Percentiles rank a stretch among this genome's conserved stretches.
Evolutionary conservation across 2,113 vertebrate genomes (phyloP).

Genomic region (Bubo scandiacus): DNA sequence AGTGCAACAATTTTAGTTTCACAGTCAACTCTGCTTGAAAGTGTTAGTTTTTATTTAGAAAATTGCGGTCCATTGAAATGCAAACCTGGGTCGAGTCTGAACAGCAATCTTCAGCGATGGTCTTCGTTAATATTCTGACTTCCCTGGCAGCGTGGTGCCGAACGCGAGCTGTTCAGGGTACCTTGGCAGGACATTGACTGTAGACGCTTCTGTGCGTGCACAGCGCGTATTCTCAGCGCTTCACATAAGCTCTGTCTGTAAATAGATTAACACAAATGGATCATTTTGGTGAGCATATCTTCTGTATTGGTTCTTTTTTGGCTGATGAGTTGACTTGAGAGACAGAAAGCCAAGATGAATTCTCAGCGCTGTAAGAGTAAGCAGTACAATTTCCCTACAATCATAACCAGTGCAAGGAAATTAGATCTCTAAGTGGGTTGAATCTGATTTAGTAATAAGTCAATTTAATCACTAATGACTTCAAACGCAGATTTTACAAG

Average conservation of each 20-base stretch:
- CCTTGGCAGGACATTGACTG: neutral
- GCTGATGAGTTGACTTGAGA: neutral
- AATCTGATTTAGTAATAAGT: slow-evolving; percentile 66
- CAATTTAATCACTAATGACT: slow-evolving; percentile 71
- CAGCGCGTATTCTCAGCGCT: neutral
- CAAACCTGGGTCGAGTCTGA: slow-evolving; percentile 17
- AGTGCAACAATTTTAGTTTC: slow-evolving; percentile 41
- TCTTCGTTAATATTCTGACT: neutral
- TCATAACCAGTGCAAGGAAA: slow-evolving; percentile 31
- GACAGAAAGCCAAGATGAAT: slow-evolving; percentile 20
- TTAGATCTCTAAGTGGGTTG: slow-evolving; percentile 42
- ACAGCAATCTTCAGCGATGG: neutral
- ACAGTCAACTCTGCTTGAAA: slow-evolving; percentile 18
- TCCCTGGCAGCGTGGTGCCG: neutral
- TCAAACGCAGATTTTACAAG: slow-evolving; percentile 64
- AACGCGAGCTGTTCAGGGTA: neutral
- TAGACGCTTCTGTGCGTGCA: accelerated
- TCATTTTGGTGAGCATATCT: neutral
- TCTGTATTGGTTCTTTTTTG: neutral
- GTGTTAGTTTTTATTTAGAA: slow-evolving; percentile 4
- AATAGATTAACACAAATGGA: neutral
- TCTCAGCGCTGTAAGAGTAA: neutral
- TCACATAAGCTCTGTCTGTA: neutral
- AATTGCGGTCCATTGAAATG: slow-evolving; percentile 35
- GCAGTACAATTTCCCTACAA: slow-evolving; percentile 45